These are phyloP conservation scores for Tadarida brasiliensis DNA, from an alignment of 2,797 vertebrate species.

Conservation along the genomic window DNA sequence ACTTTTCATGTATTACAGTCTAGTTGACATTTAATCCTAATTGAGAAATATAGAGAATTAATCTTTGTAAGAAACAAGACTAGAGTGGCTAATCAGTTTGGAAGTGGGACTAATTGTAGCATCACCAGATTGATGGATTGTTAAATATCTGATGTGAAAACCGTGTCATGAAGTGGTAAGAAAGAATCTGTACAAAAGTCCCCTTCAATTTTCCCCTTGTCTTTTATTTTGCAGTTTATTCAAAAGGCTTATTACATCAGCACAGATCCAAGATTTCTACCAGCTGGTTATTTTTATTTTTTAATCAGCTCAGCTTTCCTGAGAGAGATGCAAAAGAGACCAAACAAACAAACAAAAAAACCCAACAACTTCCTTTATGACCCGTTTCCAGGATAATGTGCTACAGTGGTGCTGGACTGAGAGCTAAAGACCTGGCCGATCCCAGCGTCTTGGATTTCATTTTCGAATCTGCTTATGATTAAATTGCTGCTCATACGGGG, in stretches of 20 bases:
- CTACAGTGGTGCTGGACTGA: background rate
- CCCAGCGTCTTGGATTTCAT: background rate
- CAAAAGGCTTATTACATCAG: conserved; percentile 56
- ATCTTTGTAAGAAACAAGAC: conserved; percentile 72
- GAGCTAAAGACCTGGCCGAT: background rate
- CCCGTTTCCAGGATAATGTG: background rate
- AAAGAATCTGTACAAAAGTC: conserved; percentile 52
- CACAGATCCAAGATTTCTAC: conserved; percentile 54
- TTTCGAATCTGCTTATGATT: background rate
- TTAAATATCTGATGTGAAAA: conserved; percentile 76
- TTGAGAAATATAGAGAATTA: conserved; percentile 75
- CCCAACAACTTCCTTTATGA: background rate
- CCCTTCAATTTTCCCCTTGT: conserved; percentile 61
- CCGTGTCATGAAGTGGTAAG: conserved; percentile 60
- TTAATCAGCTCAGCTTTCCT: conserved; percentile 53
- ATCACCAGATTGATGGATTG: conserved; percentile 74
- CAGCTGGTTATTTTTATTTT: conserved; percentile 61
- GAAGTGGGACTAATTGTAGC: conserved; percentile 71
- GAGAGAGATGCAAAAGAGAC: background rate
- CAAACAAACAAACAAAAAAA: background rate
- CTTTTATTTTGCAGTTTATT: conserved; percentile 53
- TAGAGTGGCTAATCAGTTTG: conserved; percentile 73
- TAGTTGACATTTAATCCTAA: conserved; percentile 76
- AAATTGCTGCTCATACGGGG: background rate
- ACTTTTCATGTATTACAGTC: conserved; percentile 73